Base-by-base conservation (phyloP, 2,888 invertebrate species). In the Dryocosmus kuriphilus region DNA sequence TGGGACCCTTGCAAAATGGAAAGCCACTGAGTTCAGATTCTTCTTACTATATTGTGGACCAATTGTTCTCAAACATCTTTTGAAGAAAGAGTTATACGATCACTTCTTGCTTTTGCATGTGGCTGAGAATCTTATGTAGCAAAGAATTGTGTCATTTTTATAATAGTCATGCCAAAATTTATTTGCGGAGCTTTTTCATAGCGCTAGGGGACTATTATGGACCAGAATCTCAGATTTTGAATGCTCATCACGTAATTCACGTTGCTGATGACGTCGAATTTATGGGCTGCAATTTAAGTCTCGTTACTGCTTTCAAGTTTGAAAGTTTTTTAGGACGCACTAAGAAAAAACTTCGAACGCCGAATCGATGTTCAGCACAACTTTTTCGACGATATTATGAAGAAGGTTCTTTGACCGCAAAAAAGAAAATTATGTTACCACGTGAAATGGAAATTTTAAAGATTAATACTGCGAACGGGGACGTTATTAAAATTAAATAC, bases 71-170 rank as follows among this genome's bases (percentile, higher is more conserved):
- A n/a, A n/a, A n/a, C n/a, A n/a, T 9, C 62, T 82, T 73, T 46
- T 86, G 7, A 41, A 74, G 14, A 41, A 74, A 27, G 11, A 76
- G 32, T 19, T 81, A 27, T 86, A 85, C 41, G 55, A 81, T n/a
- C 84, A 87, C 74, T 87, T 86, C 77, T 65, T 86, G 14, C 51
- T 83, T 14, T 79, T 87, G 1, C 84, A 85, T 57, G 76, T 63
- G n/a, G 83, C 83, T 2, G 80, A 77, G 80, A 76, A 83, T 86
- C 63, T 80, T 83, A 60, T 81, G 38, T 32, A 38, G 74, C 32
- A 27, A 74, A n/a, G 19, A 30, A 61, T 32, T 71, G 7, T 61
- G 75, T 6, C 3, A 76, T 0, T 27, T 65, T 71, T 78, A 80
- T 65, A 78, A 77, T 73, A 9, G 35, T n/a, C 71, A 83, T 74